Base-by-base conservation (phyloP, 2,113 vertebrate genomes). In the Mustela nigripes region DNA sequence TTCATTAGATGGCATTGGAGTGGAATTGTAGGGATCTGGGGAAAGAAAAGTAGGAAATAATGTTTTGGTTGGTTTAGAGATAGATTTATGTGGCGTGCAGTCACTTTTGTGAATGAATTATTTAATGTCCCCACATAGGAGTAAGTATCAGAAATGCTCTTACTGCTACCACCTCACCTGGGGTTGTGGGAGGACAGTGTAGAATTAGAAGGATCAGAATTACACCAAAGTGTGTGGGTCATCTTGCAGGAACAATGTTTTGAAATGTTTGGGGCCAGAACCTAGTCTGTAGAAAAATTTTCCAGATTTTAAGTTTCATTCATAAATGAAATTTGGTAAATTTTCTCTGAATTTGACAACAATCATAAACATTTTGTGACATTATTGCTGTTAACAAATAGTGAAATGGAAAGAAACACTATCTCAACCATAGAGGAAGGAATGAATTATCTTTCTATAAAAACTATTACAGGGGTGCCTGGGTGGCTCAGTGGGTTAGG, bases 391-490 rank as follows among this genome's bases (percentile, higher is more conserved):
- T 79, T 86, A 9, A 65, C 60, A 56, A 97, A 33, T 88, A 53
- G 16, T 89, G 48, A 62, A 26, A 4, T 24, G 28, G 62, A 86
- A 93, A 73, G 36, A 76, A 82, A 86, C 18, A 82, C 82, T 22
- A 56, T 4, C 63, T 28, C 19, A 91, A 56, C n/a, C 31, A 28
- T 62, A 78, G 28, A 58, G 33, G 22, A 80, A 92, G 85, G 21
- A 88, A 95, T 67, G 62, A 91, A 67, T 65, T 79, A 28, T 81
- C n/a, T 96, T 91, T 91, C 31, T 81, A 18, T 36, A 89, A 69
- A 91, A 56, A 48, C 14, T 18, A 36, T 67, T 89, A 81, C 6
- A 81, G 42, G 42, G 42, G 42, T 5, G 42, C 42, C 42, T 42
- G 42, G 42, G 42, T 42, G 42, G 42, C 42, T 42, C 42, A 42